Evolutionary conservation across 2,113 vertebrate genomes (phyloP), one percentile per base, ranked within the genome.

Genomic region (Gadus macrocephalus): DNA sequence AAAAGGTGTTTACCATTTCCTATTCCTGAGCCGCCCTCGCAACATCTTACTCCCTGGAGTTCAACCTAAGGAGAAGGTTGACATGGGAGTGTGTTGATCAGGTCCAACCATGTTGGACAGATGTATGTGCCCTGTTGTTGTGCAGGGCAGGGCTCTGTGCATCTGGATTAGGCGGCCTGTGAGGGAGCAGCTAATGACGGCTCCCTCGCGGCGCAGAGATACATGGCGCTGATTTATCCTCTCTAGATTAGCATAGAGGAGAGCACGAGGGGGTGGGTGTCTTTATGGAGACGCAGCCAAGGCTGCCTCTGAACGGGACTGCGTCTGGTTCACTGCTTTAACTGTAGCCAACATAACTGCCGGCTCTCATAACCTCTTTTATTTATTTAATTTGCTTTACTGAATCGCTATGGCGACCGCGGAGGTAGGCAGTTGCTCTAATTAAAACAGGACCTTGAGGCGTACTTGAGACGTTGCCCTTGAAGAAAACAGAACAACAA

Each of bases 361-460:
- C 76, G 76, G 42, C 42, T 71, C 76, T 25, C 71, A 73, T 85
- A 86, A 86, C 82, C 76, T 85, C 80, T 74, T 15, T 56, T 35
- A 83, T 79, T 14, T 9, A 9, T 49, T 49, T 78, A 75, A 79
- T 73, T 16, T 53, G 19, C 82, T 79, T 78, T 78, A 78, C 27
- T 79, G 73, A 71, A 81, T 83, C 59, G 25, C 74, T 69, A 77
- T 83, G 78, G 74, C 12, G 49, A 82, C 77, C 75, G 83, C 77
- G 78, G 83, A 86, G 69, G 81, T 85, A 84, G 81, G 83, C 80
- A 77, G 66, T 70, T 78, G 60, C 70, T 80, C 68, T 84, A 75
- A 84, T 87, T 85, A 80, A 79, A 83, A 74, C 49, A 25, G 69
- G 62, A 70, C 73, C 66, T 71, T 55, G 1, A 49, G 42, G 42